Percentiles rank a stretch among this genome's conserved stretches.
These are phyloP conservation scores for Drosophila nasuta DNA, from an alignment of 1,140 invertebrate genomes.

Conservation along the genomic window DNA sequence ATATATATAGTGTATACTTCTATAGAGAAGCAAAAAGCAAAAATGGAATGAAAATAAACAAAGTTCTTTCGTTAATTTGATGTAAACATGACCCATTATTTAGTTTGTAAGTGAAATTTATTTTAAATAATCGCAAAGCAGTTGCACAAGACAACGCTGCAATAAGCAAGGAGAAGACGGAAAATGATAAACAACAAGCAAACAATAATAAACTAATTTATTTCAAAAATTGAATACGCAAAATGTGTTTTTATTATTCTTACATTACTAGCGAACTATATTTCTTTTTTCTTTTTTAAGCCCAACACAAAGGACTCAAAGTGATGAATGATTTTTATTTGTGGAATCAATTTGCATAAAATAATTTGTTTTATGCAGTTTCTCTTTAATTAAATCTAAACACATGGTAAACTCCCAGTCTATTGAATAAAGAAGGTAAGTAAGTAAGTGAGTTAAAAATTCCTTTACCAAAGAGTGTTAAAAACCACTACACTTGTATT, in stretches of 20 bases:
- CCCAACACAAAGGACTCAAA: too few relatives aligned
- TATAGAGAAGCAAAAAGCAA: slow-evolving; percentile 14
- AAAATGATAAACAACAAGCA: slow-evolving; percentile 50
- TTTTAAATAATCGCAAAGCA: slow-evolving; percentile 71
- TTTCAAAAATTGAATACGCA: slow-evolving; percentile 65
- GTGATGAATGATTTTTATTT: not conserved
- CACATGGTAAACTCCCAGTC: not conserved
- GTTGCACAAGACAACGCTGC: slow-evolving; percentile 35
- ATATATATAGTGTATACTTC: slow-evolving; percentile 16
- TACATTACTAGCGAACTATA: too few relatives aligned
- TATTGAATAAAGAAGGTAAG: not conserved
- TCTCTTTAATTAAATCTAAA: not conserved
- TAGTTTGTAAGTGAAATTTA: slow-evolving; percentile 72
- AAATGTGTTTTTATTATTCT: slow-evolving; percentile 1
- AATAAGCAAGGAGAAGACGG: slow-evolving; percentile 12
- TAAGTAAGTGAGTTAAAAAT: not conserved
- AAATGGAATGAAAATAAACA: slow-evolving; percentile 15
- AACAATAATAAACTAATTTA: slow-evolving; percentile 78
- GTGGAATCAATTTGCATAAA: not conserved
- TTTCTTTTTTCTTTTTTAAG: too few relatives aligned
- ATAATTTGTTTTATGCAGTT: too few relatives aligned
- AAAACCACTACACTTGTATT: not conserved
- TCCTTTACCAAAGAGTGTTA: not conserved
- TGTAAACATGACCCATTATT: slow-evolving; percentile 75
- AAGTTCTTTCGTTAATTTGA: slow-evolving; percentile 45